Evolutionary conservation across 2,113 vertebrate species (phyloP).

Genomic region (Oostethus manadensis): DNA sequence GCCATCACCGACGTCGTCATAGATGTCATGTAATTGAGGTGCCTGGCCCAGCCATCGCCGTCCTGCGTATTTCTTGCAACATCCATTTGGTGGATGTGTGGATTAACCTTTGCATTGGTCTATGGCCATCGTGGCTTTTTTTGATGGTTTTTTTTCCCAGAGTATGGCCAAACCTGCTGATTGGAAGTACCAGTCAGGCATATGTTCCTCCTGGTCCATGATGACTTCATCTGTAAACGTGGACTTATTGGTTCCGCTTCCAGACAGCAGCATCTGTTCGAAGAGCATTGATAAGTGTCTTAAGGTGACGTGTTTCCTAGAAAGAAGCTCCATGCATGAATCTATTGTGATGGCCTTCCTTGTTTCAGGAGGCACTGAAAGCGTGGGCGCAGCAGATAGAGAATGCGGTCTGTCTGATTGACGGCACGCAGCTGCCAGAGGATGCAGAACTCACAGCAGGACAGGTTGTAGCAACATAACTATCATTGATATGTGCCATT

Average conservation of each 20-base stretch:
- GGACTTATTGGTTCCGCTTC: conserved; percentile 81
- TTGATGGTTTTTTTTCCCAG: conserved; percentile 59
- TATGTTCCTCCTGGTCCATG: conserved; percentile 78
- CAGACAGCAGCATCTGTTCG: conserved; percentile 50
- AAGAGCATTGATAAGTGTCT: conserved; percentile 73
- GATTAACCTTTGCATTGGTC: background rate
- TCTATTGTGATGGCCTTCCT: background rate
- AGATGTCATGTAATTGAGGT: too few species aligned
- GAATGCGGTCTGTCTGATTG: conserved; percentile 79
- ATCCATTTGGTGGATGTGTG: background rate
- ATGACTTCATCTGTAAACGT: conserved; percentile 80
- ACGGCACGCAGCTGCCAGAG: conserved; percentile 76
- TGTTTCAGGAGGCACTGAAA: conserved; percentile 79
- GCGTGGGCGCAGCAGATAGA: conserved; percentile 84
- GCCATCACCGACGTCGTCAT: too few species aligned
- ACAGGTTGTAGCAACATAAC: conserved; percentile 62
- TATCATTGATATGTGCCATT: too few species aligned
- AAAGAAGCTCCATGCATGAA: background rate
- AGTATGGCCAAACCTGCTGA: conserved; percentile 88
- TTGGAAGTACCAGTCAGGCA: conserved; percentile 86
- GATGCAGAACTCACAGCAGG: conserved; percentile 80
- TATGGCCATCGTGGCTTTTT: background rate
- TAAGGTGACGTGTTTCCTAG: conserved; percentile 64
- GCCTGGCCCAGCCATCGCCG: too few species aligned
- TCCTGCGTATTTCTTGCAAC: background rate